Conservation (phyloP, 1,140 invertebrate species). For the Plodia interpunctella region DNA sequence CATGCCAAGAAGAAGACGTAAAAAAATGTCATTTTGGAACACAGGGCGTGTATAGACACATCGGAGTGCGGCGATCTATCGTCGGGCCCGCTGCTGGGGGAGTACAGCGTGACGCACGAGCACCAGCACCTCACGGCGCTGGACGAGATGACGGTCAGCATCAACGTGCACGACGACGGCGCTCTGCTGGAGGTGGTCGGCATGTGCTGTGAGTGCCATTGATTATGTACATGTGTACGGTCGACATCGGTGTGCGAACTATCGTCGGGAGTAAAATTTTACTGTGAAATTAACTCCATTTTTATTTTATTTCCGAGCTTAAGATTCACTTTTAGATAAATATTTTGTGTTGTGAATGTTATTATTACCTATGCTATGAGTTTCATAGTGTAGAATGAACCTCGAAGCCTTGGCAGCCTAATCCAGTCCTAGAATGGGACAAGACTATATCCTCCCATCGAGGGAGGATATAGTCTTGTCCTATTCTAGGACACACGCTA, state of each 20-base stretch:
- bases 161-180: constrained; percentile 96
- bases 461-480: no score
- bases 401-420: no score
- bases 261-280: no score
- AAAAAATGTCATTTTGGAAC: not conserved
- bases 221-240: no score
- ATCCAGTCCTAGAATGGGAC: no score
- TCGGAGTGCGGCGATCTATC: constrained; percentile 89
- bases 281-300: no score
- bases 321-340: constrained; percentile 1
- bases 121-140: constrained; percentile 85
- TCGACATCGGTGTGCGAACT: no score
- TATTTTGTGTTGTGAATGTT: not conserved
- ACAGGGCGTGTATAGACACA: constrained; percentile 92
- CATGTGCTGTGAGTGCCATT: constrained; percentile 95
- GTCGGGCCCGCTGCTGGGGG: constrained; percentile 87
- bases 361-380: not conserved
- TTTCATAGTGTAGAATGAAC: no score
- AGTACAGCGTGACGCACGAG: constrained; percentile 90
- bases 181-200: constrained; percentile 95
- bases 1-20: no score
- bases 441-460: no score
- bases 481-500: no score
- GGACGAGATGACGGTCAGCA: constrained; percentile 92
- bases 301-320: no score